Evolutionary conservation across 2,797 vertebrate genomes (phyloP).

Genomic region (Lagorchestes hirsutus): DNA sequence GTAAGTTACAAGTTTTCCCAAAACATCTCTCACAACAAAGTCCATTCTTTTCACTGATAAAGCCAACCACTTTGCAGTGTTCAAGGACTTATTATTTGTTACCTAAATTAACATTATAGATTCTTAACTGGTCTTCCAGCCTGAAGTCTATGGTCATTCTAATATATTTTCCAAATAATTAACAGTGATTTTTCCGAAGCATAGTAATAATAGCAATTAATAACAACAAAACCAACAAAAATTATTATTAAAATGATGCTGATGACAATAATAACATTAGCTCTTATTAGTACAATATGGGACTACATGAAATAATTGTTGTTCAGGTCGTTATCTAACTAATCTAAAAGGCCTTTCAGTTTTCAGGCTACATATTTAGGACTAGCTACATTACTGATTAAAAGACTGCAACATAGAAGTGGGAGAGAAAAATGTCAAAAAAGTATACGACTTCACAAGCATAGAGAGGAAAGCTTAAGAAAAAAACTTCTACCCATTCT

Average conservation of each 20-base stretch:
- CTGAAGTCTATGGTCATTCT: not conserved
- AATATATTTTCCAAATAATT: not conserved
- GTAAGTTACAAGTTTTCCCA: not conserved
- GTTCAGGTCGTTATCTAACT: not conserved
- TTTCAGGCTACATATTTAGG: not conserved
- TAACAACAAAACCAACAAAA: not conserved
- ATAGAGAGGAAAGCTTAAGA: not conserved
- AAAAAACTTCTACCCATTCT: not conserved
- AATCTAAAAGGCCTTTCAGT: not conserved
- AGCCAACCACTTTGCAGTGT: not conserved
- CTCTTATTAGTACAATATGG: not conserved
- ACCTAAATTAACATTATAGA: not conserved
- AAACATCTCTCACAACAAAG: not conserved
- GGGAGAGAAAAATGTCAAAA: not conserved
- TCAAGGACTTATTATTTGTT: not conserved
- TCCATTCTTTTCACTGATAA: not conserved
- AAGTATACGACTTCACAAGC: not conserved
- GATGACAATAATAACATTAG: not conserved
- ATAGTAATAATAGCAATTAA: not conserved
- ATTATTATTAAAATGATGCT: not conserved
- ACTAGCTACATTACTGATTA: not conserved
- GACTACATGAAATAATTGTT: not conserved
- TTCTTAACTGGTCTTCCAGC: not conserved
- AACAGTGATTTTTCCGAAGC: not conserved
- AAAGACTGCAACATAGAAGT: not conserved